Evolutionary conservation across 2,888 invertebrate genomes (phyloP).

Genomic region (Phortica okadai): DNA sequence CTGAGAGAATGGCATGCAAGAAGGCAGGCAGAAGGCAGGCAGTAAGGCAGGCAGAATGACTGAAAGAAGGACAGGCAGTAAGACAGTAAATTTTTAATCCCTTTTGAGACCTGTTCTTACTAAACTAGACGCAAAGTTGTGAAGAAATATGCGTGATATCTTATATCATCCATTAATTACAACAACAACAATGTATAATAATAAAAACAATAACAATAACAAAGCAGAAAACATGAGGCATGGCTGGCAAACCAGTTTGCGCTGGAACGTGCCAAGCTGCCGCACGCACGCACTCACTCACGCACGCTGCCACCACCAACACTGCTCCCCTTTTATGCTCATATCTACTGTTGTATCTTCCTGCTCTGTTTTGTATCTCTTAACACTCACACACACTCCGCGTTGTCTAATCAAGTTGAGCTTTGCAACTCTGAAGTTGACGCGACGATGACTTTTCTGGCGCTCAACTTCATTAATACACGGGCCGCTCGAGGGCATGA

Average conservation of each 20-base stretch:
- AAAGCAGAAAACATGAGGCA: constrained; percentile 15
- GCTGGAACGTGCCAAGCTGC: constrained; percentile 31
- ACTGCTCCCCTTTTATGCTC: background rate
- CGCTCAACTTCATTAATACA: constrained; percentile 5
- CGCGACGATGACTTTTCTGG: background rate
- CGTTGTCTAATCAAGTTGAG: background rate
- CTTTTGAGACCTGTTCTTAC: background rate
- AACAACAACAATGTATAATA: constrained; percentile 32
- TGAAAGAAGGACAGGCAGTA: too few species aligned
- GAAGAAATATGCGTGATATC: constrained; percentile 16
- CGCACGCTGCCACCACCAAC: background rate
- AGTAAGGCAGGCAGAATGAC: too few species aligned
- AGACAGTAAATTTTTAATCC: background rate
- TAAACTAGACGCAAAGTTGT: background rate
- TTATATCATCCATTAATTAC: constrained; percentile 50
- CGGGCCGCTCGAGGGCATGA: background rate
- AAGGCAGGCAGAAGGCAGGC: too few species aligned
- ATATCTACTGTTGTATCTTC: background rate
- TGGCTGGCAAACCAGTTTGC: constrained; percentile 23
- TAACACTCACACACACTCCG: background rate
- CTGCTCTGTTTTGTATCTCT: background rate
- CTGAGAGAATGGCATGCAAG: too few species aligned
- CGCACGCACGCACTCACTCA: constrained; percentile 5
- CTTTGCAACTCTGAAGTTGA: background rate
- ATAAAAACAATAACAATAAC: constrained; percentile 26